Percentiles rank a stretch among this genome's conserved stretches.
These are phyloP conservation scores for Dipodomys spectabilis DNA, from an alignment of 2,113 vertebrate species.

Conservation along the genomic window DNA sequence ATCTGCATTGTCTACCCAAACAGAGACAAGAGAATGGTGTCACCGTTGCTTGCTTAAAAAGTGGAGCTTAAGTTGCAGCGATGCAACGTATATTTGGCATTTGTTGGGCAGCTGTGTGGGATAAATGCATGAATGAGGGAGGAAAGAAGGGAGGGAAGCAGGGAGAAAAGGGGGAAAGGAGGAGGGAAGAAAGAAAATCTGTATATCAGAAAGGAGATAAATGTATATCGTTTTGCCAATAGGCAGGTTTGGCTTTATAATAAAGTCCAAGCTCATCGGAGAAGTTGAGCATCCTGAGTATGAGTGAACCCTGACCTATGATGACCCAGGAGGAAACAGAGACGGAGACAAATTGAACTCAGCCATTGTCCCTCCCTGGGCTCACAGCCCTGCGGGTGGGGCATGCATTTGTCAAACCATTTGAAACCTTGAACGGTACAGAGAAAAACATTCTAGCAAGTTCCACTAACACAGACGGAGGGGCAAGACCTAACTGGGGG, in stretches of 20 bases:
- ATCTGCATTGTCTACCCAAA: background rate
- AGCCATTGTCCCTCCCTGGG: background rate
- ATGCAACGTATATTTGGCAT: background rate
- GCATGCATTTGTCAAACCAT: background rate
- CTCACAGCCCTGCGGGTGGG: background rate
- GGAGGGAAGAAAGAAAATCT: background rate
- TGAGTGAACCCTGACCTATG: no score
- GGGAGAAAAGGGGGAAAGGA: no score
- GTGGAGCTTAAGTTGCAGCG: background rate
- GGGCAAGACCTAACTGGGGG: conserved; percentile 16
- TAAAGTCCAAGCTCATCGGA: conserved; percentile 11
- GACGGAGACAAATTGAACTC: background rate
- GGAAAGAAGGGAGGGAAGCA: no score
- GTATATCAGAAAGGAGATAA: background rate
- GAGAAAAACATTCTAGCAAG: conserved; percentile 11
- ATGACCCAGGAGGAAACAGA: background rate
- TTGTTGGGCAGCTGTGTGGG: background rate
- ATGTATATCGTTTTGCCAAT: background rate
- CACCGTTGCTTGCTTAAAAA: background rate
- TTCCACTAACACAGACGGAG: conserved; percentile 43
- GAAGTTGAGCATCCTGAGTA: background rate
- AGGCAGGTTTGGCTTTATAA: conserved; percentile 2
- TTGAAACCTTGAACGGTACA: background rate
- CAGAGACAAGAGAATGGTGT: background rate
- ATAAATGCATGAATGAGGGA: background rate